Conservation (phyloP, 2,113 vertebrate genomes). For the Ceyx melanurus region DNA sequence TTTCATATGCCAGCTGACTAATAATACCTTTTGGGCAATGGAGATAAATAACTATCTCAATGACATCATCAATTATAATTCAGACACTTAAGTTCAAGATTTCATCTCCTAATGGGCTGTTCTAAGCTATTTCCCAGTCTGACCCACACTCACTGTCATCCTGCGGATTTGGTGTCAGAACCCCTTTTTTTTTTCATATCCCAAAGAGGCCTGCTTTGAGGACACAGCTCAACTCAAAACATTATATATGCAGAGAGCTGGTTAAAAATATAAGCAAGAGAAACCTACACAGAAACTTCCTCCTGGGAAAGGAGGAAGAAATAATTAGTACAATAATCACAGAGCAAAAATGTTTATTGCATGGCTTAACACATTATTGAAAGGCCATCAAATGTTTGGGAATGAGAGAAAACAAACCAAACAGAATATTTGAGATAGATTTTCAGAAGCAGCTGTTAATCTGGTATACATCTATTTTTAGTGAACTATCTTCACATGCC, state of each 20-base stretch:
- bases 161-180: background rate
- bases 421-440: background rate
- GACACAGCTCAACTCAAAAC: background rate
- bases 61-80: background rate
- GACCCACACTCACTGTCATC: background rate
- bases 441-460: background rate
- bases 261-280: background rate
- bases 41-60: slow-evolving; percentile 19
- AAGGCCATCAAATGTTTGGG: background rate
- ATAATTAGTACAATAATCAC: background rate
- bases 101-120: slow-evolving; percentile 34
- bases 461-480: background rate
- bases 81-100: background rate
- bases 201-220: background rate
- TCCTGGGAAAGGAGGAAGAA: background rate
- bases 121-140: slow-evolving; percentile 17
- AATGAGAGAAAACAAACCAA: background rate
- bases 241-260: background rate
- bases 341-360: background rate
- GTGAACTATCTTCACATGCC: background rate
- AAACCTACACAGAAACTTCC: background rate
- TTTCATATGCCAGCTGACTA: background rate
- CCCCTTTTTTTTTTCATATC: background rate
- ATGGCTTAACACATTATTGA: background rate
- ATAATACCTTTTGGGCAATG: background rate